Evolutionary conservation across 1,140 invertebrate species (phyloP).

Genomic region (Latrodectus geometricus): DNA sequence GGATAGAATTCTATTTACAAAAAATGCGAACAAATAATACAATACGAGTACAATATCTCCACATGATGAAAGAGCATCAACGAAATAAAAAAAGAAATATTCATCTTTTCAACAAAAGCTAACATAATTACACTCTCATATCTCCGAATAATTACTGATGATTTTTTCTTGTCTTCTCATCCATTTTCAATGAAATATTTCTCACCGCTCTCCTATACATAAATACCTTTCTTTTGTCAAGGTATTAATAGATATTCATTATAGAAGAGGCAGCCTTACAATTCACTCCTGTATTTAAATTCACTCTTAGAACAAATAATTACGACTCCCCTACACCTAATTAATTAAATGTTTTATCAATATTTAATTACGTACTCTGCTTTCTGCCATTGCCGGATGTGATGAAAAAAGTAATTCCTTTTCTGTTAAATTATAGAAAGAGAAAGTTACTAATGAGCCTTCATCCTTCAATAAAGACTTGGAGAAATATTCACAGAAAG

Average conservation of each 20-base stretch:
- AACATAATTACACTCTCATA: slow-evolving; percentile 43
- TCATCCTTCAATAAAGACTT: slow-evolving; percentile 33
- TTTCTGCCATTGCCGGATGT: background rate
- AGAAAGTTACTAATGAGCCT: slow-evolving; percentile 43
- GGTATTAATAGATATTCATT: slow-evolving; percentile 45
- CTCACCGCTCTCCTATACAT: background rate
- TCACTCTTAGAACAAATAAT: slow-evolving; percentile 47
- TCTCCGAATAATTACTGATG: slow-evolving; percentile 49
- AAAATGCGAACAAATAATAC: too few relatives aligned
- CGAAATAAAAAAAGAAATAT: background rate
- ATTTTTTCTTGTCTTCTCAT: slow-evolving; percentile 9
- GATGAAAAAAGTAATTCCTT: background rate
- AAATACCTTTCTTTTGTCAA: background rate
- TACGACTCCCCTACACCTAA: slow-evolving; percentile 32
- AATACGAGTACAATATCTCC: background rate
- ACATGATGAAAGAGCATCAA: background rate
- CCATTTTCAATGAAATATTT: background rate
- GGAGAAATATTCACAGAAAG: background rate
- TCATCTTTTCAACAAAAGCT: slow-evolving; percentile 24
- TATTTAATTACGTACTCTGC: slow-evolving; percentile 41
- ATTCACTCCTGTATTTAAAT: slow-evolving; percentile 31
- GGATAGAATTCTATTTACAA: too few relatives aligned
- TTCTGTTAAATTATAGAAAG: background rate
- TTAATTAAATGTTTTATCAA: slow-evolving; percentile 58
- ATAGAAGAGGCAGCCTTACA: background rate